Evolutionary conservation across 2,797 vertebrate genomes (phyloP).

Genomic region (Tinamus major): DNA sequence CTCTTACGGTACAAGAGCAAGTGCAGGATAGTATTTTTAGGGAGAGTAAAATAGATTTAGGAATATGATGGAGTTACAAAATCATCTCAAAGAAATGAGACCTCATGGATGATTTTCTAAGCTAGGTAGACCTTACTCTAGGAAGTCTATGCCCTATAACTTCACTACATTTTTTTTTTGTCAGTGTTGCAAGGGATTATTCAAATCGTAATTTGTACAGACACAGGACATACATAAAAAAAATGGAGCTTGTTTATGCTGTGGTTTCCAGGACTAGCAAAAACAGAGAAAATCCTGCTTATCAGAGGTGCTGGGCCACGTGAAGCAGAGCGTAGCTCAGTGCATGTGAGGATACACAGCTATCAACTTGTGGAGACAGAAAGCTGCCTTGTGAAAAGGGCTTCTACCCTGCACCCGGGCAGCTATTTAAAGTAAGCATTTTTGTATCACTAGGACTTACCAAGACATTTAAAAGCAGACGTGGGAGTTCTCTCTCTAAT

Average conservation of each 20-base stretch:
- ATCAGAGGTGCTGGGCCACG: neutral
- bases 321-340: neutral
- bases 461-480: neutral
- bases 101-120: neutral
- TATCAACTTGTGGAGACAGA: neutral
- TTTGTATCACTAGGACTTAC: neutral
- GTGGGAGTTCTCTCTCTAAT: conserved; percentile 11
- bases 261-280: neutral
- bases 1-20: neutral
- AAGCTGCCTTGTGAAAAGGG: neutral
- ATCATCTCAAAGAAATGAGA: neutral
- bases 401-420: neutral
- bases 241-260: neutral
- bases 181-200: neutral
- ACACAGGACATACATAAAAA: neutral
- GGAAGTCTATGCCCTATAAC: neutral
- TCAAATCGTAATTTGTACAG: neutral
- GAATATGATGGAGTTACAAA: neutral
- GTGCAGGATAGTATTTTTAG: neutral
- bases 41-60: neutral
- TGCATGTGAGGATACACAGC: neutral
- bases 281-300: neutral
- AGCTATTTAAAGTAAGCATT: neutral
- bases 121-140: neutral
- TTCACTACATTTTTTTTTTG: neutral